phyloP scores from a whole-genome alignment of 2,113 vertebrate genomes.

The Verasper variegatus region DNA sequence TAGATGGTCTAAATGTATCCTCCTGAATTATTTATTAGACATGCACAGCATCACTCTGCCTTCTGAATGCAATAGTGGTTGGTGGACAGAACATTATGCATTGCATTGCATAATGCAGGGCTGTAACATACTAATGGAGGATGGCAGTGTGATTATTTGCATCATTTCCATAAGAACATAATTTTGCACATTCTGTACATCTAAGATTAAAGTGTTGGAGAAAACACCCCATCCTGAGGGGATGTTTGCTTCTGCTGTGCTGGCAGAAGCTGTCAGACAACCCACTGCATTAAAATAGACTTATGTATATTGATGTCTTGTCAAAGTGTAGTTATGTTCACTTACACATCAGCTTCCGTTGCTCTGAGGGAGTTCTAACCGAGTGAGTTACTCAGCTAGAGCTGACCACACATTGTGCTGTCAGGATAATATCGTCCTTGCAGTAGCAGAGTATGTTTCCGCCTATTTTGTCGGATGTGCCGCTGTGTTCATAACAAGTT shows the following conservation, averaged over 20 bases:
- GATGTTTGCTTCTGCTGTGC: conserved; percentile 61
- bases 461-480: not conserved
- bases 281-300: conserved; percentile 66
- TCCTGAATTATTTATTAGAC: conserved; percentile 75
- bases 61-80: conserved; percentile 57
- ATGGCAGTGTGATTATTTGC: conserved; percentile 67
- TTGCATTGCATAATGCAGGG: conserved; percentile 53
- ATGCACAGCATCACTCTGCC: conserved; percentile 65
- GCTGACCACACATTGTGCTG: conserved; percentile 15
- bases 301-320: conserved; percentile 72
- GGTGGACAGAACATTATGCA: conserved; percentile 58
- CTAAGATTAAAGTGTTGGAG: conserved; percentile 61
- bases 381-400: conserved; percentile 26
- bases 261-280: conserved; percentile 51
- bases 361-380: conserved; percentile 21
- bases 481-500: not conserved
- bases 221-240: conserved; percentile 40
- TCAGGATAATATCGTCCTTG: conserved; percentile 13
- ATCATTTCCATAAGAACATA: conserved; percentile 71
- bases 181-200: conserved; percentile 68
- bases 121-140: conserved; percentile 66
- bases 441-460: not conserved
- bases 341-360: conserved; percentile 49
- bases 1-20: conserved; percentile 75
- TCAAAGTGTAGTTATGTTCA: conserved; percentile 71